Conservation (phyloP, 1,140 invertebrate species). For the Lepidurus couesii region DNA sequence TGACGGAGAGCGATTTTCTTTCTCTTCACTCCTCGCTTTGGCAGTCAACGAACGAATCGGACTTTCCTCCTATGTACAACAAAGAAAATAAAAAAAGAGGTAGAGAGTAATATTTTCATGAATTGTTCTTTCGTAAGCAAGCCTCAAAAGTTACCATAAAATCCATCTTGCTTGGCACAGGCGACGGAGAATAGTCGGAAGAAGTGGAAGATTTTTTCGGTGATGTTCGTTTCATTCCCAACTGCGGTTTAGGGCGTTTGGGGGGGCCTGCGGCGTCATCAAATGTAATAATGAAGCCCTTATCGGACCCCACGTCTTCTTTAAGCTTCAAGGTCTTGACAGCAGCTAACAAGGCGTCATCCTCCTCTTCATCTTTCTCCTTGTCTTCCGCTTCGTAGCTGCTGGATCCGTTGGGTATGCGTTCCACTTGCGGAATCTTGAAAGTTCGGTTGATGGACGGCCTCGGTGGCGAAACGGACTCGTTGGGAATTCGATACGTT, state of each 20-base stretch:
- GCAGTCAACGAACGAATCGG: constrained; percentile 36
- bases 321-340: constrained; percentile 43
- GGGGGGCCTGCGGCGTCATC: constrained; percentile 67
- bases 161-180: constrained; percentile 36
- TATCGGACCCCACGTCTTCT: constrained; percentile 40
- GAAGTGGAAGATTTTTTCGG: constrained; percentile 39
- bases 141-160: not conserved
- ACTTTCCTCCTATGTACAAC: constrained; percentile 33
- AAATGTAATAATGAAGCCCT: constrained; percentile 90
- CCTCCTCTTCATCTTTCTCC: constrained; percentile 35
- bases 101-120: not conserved
- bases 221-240: constrained; percentile 56
- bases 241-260: constrained; percentile 78
- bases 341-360: constrained; percentile 26
- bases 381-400: constrained; percentile 29
- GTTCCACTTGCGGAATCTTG: constrained; percentile 8
- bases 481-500: constrained; percentile 66
- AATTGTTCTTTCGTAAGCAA: no score
- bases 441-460: constrained; percentile 29
- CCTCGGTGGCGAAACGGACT: constrained; percentile 35
- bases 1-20: constrained; percentile 30
- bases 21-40: constrained; percentile 25
- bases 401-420: constrained; percentile 28
- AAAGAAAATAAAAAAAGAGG: not conserved
- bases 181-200: constrained; percentile 36